A percentile compares a stretch with the other conserved stretches of the same genome.
Conservation (phyloP, 2,113 vertebrate species). For the Indri indri region DNA sequence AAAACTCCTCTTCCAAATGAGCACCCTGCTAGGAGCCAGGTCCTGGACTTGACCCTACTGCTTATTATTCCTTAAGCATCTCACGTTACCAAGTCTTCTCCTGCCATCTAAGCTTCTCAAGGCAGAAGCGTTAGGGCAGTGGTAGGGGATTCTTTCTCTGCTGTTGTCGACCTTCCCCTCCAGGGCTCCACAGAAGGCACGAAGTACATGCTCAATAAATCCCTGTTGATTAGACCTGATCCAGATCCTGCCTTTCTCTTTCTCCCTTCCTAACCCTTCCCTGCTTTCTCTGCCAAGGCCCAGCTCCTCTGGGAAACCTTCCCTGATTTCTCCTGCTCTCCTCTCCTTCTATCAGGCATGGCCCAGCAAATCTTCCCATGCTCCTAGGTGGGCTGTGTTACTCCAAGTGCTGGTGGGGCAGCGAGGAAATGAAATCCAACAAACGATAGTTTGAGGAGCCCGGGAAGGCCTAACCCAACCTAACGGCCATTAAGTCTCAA, state of each 20-base stretch:
- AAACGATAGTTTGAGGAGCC: neutral
- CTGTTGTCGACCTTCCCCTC: neutral
- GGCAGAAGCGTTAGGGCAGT: neutral
- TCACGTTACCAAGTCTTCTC: neutral
- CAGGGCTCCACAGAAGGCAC: too few relatives aligned
- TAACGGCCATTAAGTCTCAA: neutral
- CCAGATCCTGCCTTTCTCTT: neutral
- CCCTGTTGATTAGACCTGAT: neutral
- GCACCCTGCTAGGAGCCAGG: neutral
- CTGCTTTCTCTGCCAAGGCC: neutral
- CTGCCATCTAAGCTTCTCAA: neutral
- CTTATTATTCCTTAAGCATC: neutral
- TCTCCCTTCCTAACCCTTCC: neutral
- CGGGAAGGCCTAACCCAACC: neutral
- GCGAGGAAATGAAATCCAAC: neutral
- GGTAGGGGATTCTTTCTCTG: neutral
- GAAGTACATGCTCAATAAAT: neutral
- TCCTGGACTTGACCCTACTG: neutral
- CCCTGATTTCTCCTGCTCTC: too few relatives aligned
- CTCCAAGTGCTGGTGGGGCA: neutral
- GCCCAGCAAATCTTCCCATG: neutral
- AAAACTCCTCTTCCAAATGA: neutral
- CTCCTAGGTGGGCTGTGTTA: neutral
- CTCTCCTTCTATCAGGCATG: neutral
- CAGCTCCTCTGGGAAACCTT: neutral